Base-by-base conservation (phyloP, 2,113 vertebrate species). In the Clarias macrocephalus region DNA sequence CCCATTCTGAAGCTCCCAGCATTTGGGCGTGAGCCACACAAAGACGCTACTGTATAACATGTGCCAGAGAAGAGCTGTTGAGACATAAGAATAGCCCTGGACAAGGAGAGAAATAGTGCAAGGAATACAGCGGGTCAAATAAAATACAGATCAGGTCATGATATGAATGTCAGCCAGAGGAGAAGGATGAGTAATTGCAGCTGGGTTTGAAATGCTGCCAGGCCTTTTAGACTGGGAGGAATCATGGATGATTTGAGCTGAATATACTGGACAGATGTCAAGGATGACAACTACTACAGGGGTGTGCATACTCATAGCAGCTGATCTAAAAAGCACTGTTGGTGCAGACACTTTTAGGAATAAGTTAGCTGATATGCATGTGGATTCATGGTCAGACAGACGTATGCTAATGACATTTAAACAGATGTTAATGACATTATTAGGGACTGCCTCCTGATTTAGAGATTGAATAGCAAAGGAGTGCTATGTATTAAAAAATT, bases 211-310 rank as follows among this genome's bases (percentile, higher is more conserved):
- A 86, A 59, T 73, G 60, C 85, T 33, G 87, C 88, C 92, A 91
- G 84, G 76, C 87, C 88, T 63, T 90, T 80, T 6, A n/a, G n/a
- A 85, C 89, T 65, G 48, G 87, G 68, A 83, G 83, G 87, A 56
- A 87, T 81, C 56, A 66, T 86, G 88, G 52, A 73, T 87, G 88
- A 89, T 90, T 90, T 85, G 80, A 83, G 73, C 83, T 33, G 89
- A 90, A 86, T 21, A 88, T 80, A 70, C 77, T 42, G 87, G 80
- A 86, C 88, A 91, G 85, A 60, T 91, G 90, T 93, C 88, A 85
- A 85, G 76, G 77, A 56, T 42, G 85, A 25, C 86, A 83, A 85
- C 85, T n/a, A 54, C 81, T 75, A 89, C 80, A 28, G 37, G 75
- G 81, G 54, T 25, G n/a, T 48, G 28, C 66, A 76, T 86, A 54